Conservation (phyloP, 2,797 vertebrate genomes). For the Galagoides demidoff region DNA sequence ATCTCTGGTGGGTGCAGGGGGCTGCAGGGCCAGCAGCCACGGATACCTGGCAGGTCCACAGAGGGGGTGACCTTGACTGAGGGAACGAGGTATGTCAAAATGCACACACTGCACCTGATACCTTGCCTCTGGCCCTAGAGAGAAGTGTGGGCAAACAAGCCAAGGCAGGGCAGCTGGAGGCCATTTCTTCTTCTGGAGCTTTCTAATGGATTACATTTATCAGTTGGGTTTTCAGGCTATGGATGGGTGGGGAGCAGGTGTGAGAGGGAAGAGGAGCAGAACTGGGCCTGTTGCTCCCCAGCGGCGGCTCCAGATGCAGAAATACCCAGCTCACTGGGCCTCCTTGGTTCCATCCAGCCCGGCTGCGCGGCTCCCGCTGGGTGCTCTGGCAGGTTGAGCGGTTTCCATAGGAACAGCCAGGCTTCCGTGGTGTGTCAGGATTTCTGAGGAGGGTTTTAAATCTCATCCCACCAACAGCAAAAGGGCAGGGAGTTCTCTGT, state of each 20-base stretch:
- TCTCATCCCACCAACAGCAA: not conserved
- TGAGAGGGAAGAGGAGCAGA: rapidly evolving
- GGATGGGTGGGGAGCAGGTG: too few relatives aligned
- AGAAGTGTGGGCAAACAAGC: not conserved
- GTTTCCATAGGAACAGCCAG: not conserved
- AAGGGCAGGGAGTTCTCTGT: not conserved
- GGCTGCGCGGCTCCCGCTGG: too few relatives aligned
- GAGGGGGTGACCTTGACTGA: rapidly evolving
- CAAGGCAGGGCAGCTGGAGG: not conserved
- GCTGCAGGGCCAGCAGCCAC: not conserved
- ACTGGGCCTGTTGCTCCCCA: not conserved
- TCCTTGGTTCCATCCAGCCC: rapidly evolving
- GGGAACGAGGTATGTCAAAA: rapidly evolving
- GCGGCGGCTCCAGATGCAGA: not conserved
- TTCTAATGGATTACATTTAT: not conserved
- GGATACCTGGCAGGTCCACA: too few relatives aligned
- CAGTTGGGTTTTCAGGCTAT: not conserved
- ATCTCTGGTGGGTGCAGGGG: not conserved
- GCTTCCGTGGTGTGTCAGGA: too few relatives aligned
- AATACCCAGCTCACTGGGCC: not conserved
- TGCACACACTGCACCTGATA: rapidly evolving
- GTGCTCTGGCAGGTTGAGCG: rapidly evolving
- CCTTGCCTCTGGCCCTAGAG: too few relatives aligned
- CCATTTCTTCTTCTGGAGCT: not conserved
- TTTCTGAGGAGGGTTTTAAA: not conserved